Percentiles rank a stretch among this genome's conserved stretches.
These are phyloP conservation scores for Simalia tracyae DNA, from an alignment of 2,797 vertebrate genomes.

Conservation along the genomic window DNA sequence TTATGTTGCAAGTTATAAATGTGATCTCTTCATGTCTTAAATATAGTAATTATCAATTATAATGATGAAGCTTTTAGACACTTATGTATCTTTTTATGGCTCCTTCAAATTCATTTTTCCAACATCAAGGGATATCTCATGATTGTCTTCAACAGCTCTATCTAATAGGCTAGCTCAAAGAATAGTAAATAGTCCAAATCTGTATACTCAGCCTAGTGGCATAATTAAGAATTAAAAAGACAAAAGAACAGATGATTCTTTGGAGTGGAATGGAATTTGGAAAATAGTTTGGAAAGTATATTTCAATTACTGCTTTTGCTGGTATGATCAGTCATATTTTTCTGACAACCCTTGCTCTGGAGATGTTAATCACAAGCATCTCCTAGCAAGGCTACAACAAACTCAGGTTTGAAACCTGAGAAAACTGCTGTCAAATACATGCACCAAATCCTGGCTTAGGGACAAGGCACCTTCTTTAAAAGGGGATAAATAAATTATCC, in stretches of 20 bases:
- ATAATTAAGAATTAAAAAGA: neutral
- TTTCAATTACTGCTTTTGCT: neutral
- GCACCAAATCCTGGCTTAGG: neutral
- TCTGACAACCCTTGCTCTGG: neutral
- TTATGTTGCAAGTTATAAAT: neutral
- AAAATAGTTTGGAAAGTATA: neutral
- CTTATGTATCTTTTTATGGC: neutral
- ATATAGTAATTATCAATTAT: neutral
- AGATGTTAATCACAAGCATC: neutral
- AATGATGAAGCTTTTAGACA: neutral
- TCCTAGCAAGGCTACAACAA: neutral
- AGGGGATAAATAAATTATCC: neutral
- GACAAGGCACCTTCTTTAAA: neutral
- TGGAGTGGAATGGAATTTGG: neutral
- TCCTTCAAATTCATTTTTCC: neutral
- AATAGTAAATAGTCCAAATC: neutral
- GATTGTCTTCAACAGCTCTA: neutral
- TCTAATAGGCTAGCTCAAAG: neutral
- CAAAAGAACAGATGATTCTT: neutral
- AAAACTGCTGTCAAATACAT: neutral
- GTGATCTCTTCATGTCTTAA: neutral
- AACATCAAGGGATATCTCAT: neutral
- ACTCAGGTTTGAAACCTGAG: neutral
- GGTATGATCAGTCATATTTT: neutral
- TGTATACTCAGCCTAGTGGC: neutral